Conservation (phyloP, 1,140 invertebrate species). For the Hirudo medicinalis region DNA sequence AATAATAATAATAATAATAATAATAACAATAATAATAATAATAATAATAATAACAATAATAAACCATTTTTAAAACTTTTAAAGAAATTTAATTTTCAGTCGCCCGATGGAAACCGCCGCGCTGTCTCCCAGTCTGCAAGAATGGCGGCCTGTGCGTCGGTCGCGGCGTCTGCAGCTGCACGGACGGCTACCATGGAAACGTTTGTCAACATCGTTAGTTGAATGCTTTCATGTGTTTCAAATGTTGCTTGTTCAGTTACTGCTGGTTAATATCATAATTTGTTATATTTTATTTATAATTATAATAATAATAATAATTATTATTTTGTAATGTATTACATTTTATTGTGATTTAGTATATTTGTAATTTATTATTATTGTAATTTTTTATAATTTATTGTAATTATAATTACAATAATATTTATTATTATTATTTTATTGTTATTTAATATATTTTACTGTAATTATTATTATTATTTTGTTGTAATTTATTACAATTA, state of each 20-base stretch:
- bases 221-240: neutral
- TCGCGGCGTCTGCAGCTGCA: slow-evolving; percentile 33
- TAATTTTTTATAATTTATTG: too few species aligned
- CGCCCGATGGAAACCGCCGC: slow-evolving; percentile 15
- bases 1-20: too few species aligned
- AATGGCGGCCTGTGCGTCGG: slow-evolving; percentile 35
- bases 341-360: too few species aligned
- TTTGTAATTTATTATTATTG: too few species aligned
- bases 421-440: too few species aligned
- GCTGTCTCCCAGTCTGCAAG: slow-evolving; percentile 31
- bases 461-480: too few species aligned
- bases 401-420: too few species aligned
- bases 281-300: slow-evolving; percentile 7
- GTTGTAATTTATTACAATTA: too few species aligned
- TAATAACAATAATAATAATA: too few species aligned
- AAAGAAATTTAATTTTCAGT: neutral
- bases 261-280: neutral
- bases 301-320: neutral
- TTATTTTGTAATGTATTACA: too few species aligned
- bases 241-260: neutral
- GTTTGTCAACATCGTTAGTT: slow-evolving; percentile 36
- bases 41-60: neutral
- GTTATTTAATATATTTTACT: too few species aligned
- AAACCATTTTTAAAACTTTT: neutral
- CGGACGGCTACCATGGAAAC: slow-evolving; percentile 34